Conservation (phyloP, 2,113 vertebrate species). For the Limanda limanda region DNA sequence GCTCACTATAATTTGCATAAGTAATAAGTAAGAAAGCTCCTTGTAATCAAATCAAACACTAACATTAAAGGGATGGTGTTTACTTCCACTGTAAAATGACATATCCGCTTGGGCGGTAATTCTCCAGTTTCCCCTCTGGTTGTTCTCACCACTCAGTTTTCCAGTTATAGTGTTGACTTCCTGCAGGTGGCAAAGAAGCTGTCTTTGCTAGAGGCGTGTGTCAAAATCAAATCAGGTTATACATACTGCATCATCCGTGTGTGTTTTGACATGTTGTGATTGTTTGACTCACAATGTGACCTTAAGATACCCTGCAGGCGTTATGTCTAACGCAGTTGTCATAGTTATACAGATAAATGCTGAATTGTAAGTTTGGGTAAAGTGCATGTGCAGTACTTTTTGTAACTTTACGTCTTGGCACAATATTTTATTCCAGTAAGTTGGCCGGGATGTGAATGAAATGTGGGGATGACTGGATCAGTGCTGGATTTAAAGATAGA, state of each 20-base stretch:
- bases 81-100: no score
- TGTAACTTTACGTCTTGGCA: neutral
- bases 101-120: neutral
- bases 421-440: neutral
- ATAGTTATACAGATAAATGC: conserved; percentile 3
- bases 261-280: conserved; percentile 28
- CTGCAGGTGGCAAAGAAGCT: conserved; percentile 1
- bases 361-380: neutral
- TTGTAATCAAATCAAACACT: no score
- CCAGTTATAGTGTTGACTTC: conserved; percentile 2
- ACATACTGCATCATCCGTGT: neutral
- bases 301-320: neutral
- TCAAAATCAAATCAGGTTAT: conserved; percentile 11
- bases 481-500: no score
- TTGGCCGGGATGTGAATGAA: conserved; percentile 1
- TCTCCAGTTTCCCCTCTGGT: neutral
- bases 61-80: no score
- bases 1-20: no score
- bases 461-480: neutral
- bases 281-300: conserved; percentile 17
- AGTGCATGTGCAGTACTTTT: neutral
- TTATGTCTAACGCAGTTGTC: neutral
- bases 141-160: neutral
- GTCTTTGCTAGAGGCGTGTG: conserved; percentile 5
- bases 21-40: no score